Evolutionary conservation across 2,797 vertebrate genomes (phyloP), one percentile per base, ranked within the genome.

Genomic region (Buphagus erythrorhynchus): DNA sequence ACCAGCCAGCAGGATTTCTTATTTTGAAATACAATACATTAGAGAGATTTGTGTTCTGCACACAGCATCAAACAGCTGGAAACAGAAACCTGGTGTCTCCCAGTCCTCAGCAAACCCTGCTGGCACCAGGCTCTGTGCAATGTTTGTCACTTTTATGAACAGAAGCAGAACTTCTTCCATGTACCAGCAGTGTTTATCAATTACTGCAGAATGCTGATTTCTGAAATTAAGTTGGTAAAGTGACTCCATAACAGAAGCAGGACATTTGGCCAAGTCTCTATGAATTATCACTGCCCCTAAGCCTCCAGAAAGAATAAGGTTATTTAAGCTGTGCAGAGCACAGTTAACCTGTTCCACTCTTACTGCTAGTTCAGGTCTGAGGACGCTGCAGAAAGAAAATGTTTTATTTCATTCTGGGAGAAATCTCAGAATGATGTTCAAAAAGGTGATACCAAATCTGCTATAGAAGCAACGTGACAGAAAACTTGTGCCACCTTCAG

Each of bases 391-490:
- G 67, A 72, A 77, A 51, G 38, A 45, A 61, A 52, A 51, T 25
- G 7, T 35, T 85, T 86, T 43, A 29, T 80, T 82, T 68, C 29
- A 20, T 65, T 16, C 28, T 82, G n/a, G 57, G 42, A 80, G 57
- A 87, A 74, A 54, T 74, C 17, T 61, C 54, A 54, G 45, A 77
- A 67, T 12, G 6, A 38, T 62, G 33, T 36, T 58, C 48, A 58
- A 38, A 72, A 58, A 52, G 31, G n/a, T 52, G 31, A 20, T 49
- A 25, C 62, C 36, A 89, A 55, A 28, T 36, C 29, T 33, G 16
- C 33, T 67, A 3, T 45, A 71, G 55, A 85, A 85, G 24, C 8
- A 55, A 6, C 0, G 0, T 51, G 55, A n/a, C 21, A 72, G 73
- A 68, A 43, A 67, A 36, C 26, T 7, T 0, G 1, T 29, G 35